phyloP scores from a whole-genome alignment of 2,888 invertebrate species.

The Elaeidobius kamerunicus region DNA sequence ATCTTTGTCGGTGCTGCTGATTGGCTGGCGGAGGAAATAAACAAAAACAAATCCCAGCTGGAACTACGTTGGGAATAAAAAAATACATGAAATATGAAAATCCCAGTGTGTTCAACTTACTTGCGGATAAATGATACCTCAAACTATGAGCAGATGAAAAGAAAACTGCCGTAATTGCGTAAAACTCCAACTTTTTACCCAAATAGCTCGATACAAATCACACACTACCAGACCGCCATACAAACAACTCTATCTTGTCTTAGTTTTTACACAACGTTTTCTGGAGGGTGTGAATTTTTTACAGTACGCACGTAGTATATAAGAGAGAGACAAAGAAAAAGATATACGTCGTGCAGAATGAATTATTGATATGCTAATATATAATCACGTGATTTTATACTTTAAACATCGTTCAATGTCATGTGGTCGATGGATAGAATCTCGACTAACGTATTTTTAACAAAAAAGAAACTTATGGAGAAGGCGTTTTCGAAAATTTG shows the following conservation, averaged over 20 bases:
- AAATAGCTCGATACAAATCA: conserved; percentile 44
- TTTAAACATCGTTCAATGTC: too few relatives aligned
- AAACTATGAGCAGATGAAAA: conserved; percentile 1
- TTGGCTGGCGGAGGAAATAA: conserved; percentile 3
- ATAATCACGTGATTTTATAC: too few relatives aligned
- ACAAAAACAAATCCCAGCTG: conserved; percentile 8
- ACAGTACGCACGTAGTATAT: neutral
- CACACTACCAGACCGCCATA: conserved; percentile 43
- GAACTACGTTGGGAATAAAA: neutral
- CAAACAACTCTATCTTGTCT: conserved; percentile 39
- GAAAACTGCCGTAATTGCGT: conserved; percentile 4
- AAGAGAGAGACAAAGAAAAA: neutral
- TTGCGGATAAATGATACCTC: neutral
- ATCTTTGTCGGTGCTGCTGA: neutral
- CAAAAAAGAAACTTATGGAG: too few relatives aligned
- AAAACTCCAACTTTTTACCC: conserved; percentile 39
- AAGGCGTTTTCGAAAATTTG: too few relatives aligned
- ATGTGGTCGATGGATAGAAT: too few relatives aligned
- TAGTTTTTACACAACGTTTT: neutral
- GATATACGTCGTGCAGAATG: too few relatives aligned
- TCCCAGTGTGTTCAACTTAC: neutral
- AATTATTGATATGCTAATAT: too few relatives aligned
- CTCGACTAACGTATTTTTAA: too few relatives aligned
- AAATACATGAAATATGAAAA: neutral
- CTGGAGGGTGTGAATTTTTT: neutral